A percentile compares a stretch with the other conserved stretches of the same genome.
Evolutionary conservation across 2,797 vertebrate genomes (phyloP).

Genomic region (Myotis planiceps): DNA sequence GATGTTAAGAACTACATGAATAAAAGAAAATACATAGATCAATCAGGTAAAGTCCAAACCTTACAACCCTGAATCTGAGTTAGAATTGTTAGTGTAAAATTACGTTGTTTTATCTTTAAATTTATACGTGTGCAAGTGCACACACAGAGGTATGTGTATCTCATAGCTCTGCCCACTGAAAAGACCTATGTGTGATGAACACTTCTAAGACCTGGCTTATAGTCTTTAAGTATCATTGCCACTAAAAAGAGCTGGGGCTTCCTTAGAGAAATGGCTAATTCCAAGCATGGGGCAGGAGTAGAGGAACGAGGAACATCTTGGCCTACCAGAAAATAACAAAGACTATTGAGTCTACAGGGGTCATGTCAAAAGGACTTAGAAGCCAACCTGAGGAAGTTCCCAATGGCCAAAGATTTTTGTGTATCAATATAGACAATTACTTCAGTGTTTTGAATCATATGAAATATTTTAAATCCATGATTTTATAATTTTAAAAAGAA

Average conservation of each 20-base stretch:
- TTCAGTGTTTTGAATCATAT: neutral
- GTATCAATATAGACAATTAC: neutral
- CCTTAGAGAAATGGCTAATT: neutral
- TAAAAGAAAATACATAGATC: neutral
- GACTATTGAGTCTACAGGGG: neutral
- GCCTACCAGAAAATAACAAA: neutral
- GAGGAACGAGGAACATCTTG: neutral
- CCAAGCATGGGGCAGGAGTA: neutral
- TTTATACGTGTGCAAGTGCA: neutral
- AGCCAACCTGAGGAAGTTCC: neutral
- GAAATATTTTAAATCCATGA: neutral
- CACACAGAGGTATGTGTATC: neutral
- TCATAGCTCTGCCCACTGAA: neutral
- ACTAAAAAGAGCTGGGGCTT: neutral
- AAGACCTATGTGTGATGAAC: neutral
- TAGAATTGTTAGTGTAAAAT: neutral
- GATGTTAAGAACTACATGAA: neutral
- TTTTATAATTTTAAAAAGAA: neutral
- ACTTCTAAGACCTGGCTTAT: neutral
- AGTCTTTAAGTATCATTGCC: neutral
- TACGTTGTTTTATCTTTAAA: slow-evolving; percentile 1
- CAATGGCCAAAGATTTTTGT: neutral
- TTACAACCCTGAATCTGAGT: neutral
- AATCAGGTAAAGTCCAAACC: neutral
- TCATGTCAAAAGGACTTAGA: neutral